Conservation (phyloP, 1,140 invertebrate genomes). For the Aphis gossypii region DNA sequence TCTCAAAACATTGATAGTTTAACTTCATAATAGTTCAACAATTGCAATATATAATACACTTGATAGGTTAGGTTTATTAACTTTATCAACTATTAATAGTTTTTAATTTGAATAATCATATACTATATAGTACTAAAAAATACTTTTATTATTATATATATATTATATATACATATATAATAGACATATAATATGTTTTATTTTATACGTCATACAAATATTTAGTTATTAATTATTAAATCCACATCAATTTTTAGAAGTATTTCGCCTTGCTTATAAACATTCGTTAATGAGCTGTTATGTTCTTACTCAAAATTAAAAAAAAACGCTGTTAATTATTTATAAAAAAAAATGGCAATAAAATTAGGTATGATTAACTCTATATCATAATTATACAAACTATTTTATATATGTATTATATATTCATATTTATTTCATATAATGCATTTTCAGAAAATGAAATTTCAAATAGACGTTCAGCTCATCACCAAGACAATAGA, state of each 20-base stretch:
- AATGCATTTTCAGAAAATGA: constrained; percentile 31
- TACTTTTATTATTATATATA: not conserved
- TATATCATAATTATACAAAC: not conserved
- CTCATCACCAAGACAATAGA: not conserved
- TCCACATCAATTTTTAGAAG: not conserved
- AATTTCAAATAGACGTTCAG: not conserved
- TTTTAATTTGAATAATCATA: not conserved
- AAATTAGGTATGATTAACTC: not conserved
- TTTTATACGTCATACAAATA: not conserved
- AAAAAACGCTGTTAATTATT: not conserved
- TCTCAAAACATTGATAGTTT: no score
- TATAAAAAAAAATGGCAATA: not conserved
- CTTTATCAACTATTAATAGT: not conserved
- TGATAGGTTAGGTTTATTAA: no score
- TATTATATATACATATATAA: no score
- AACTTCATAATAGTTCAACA: not conserved
- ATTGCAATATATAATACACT: not conserved
- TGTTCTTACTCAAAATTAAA: not conserved
- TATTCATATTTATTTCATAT: not conserved
- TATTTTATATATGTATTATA: not conserved
- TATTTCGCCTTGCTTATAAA: not conserved
- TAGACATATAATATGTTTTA: not conserved
- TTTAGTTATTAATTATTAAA: not conserved
- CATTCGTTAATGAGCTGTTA: no score
- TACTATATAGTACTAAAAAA: not conserved